Percentiles rank a stretch among this genome's conserved stretches.
phyloP scores from a whole-genome alignment of 2,113 vertebrate species.

The Microtus oregoni region DNA sequence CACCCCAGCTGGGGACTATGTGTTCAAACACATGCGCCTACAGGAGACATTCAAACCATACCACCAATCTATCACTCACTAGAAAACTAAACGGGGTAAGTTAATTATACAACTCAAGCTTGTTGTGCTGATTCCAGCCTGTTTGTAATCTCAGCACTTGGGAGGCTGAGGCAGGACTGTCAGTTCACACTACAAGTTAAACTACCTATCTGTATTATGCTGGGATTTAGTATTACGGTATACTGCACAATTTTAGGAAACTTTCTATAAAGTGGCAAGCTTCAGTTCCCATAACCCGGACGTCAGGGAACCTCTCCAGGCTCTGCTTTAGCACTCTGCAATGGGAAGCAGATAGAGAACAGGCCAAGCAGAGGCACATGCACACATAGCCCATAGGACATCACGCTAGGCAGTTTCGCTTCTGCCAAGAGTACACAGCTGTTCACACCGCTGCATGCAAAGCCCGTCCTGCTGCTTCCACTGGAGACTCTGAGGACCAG shows the following conservation, averaged over 20 bases:
- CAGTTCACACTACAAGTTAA: neutral
- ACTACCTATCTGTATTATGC: neutral
- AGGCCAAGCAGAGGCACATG: neutral
- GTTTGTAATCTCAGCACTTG: neutral
- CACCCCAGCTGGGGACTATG: too few species aligned
- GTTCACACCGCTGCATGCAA: neutral
- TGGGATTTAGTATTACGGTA: slow-evolving; percentile 1
- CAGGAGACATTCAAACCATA: neutral
- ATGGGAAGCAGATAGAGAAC: neutral
- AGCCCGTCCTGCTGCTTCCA: neutral
- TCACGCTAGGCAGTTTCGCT: neutral
- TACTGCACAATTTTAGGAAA: slow-evolving; percentile 38
- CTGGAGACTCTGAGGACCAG: neutral
- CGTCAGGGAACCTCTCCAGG: neutral
- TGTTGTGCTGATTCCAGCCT: neutral
- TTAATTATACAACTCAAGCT: neutral
- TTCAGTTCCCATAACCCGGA: neutral
- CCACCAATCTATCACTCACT: too few species aligned
- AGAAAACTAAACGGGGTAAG: neutral
- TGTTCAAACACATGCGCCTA: neutral
- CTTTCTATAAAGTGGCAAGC: neutral
- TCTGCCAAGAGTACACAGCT: neutral
- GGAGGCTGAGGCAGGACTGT: neutral
- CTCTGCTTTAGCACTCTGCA: neutral
- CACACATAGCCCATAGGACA: neutral